Percentiles rank a stretch among this genome's conserved stretches.
Conservation (phyloP, 64 coral and sea anemone species). For the Dendrophyllia cribrosa region DNA sequence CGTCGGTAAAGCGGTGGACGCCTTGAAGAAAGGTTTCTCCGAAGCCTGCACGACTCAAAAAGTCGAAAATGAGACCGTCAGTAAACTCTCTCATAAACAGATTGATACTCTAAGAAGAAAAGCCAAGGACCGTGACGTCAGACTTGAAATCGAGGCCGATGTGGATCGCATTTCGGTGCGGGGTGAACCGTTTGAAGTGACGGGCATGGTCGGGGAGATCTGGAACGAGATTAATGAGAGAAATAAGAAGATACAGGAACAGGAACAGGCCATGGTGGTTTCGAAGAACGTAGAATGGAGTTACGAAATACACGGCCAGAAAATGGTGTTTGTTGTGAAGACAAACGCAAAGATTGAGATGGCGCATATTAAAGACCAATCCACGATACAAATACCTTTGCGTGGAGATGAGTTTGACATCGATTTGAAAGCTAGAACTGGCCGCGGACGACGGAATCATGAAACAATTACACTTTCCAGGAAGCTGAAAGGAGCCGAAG, state of each 20-base stretch:
- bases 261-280: neutral
- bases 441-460: neutral
- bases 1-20: slow-evolving; percentile 4
- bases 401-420: neutral
- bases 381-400: neutral
- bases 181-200: slow-evolving; percentile 42
- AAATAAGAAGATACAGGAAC: slow-evolving; percentile 8
- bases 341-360: neutral
- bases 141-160: slow-evolving; percentile 39
- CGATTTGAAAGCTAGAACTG: neutral
- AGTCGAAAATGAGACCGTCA: slow-evolving; percentile 34
- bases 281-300: neutral
- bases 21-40: slow-evolving; percentile 50
- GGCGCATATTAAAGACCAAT: neutral
- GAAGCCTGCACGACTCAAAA: slow-evolving; percentile 35
- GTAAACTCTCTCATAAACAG: slow-evolving; percentile 17
- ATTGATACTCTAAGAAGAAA: neutral
- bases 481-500: neutral
- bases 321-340: neutral
- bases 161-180: slow-evolving; percentile 40
- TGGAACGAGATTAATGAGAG: slow-evolving; percentile 49
- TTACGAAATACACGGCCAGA: neutral
- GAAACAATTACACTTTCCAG: neutral
- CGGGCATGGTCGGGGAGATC: slow-evolving; percentile 38
- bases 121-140: slow-evolving; percentile 47